Evolutionary conservation across 1,140 invertebrate species (phyloP), one percentile per base, ranked within the genome.

Genomic region (Kradibia gibbosae): DNA sequence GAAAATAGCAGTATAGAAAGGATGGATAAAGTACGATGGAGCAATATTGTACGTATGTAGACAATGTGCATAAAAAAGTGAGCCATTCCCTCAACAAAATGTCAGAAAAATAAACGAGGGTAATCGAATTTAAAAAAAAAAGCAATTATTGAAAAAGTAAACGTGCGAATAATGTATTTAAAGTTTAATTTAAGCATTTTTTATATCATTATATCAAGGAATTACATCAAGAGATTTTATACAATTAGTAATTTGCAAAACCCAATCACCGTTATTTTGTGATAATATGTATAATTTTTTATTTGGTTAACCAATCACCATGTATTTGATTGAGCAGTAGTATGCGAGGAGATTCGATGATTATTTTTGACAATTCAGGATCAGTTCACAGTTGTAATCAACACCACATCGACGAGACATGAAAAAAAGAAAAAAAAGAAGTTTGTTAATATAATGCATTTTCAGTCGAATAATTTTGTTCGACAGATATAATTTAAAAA

Each of bases 171-270:
- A 20, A 34, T 65, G 11, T 4, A 65, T 17, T 8, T 17, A 11
- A 15, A 34, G 13, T 34, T 5, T 8, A 3, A 65, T 20, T 42
- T 39, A 36, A 67, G 36, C 3, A 67, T 39, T 36, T 20, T 39
- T 39, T 25, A 45, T 25, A 15, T 45, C 13, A 62, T 62, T 62
- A 36, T 62, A 17, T 10, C 3, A 62, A 45, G 42, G 42, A 45
- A 45, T 45, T 13, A 45, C 13, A 45, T 45, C 42, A 62, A 15
- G 31, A 3, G 1, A 62, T 62, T 62, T 34, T 15, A 60, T 36
- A 17, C 75, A 55, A 86, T 93, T 74, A 92, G 93, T 87, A 92
- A 93, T 82, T 39, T 80, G 42, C 28, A 53, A 53, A n/a, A 39
- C 60, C 25, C 42, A 67, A 13, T 28, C 60, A 67, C 57, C 48